Percentiles rank a stretch among this genome's conserved stretches.
Conservation (phyloP, 2,113 vertebrate species). For the Dromas ardeola region DNA sequence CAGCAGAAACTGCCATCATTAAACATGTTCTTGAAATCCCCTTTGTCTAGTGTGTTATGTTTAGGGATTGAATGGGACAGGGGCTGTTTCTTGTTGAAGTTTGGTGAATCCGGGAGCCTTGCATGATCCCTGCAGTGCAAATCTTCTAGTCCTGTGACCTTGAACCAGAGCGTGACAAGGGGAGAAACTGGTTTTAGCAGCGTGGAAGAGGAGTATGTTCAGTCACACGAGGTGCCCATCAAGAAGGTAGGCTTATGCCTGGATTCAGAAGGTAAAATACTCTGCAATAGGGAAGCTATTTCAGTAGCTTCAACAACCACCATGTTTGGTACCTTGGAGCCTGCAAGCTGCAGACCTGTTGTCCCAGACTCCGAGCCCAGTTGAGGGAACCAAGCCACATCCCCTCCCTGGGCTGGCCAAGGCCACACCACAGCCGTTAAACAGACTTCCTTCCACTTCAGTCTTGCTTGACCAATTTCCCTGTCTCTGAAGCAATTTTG, state of each 20-base stretch:
- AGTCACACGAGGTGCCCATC: not conserved
- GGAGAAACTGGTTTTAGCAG: not conserved
- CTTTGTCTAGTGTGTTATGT: not conserved
- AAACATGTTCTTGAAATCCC: slow-evolving; percentile 47
- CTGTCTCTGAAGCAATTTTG: not conserved
- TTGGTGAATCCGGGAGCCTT: not conserved
- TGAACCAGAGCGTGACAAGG: not conserved
- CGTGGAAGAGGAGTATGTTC: not conserved
- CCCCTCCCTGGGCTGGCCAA: not conserved
- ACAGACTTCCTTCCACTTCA: not conserved
- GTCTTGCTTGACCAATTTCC: not conserved
- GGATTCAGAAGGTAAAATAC: not conserved
- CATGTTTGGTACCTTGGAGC: rapidly evolving
- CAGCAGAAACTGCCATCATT: slow-evolving; percentile 44
- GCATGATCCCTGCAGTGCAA: not conserved
- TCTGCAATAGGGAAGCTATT: not conserved
- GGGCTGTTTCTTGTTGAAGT: not conserved
- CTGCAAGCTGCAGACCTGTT: too few relatives aligned
- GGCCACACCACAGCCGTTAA: not conserved
- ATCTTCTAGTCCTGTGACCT: not conserved
- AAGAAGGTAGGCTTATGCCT: not conserved
- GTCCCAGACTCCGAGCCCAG: not conserved
- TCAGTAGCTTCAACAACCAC: not conserved
- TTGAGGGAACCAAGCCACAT: not conserved
- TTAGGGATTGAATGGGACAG: not conserved